phyloP scores from a whole-genome alignment of 2,113 vertebrate species.

The Limanda limanda region DNA sequence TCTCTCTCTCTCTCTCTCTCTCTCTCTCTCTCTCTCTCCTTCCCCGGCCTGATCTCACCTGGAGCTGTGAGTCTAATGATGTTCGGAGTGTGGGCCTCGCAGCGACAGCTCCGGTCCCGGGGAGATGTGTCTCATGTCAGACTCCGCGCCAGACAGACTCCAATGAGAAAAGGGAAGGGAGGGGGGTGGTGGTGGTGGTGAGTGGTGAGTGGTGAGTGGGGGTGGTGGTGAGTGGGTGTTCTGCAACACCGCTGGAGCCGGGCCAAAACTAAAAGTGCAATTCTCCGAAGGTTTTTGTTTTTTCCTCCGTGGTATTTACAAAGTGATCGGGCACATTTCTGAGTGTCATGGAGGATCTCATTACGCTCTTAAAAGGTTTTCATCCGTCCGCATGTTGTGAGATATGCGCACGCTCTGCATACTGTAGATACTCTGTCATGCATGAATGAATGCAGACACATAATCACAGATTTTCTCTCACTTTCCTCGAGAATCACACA shows the following conservation, averaged over 20 bases:
- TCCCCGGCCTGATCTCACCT: conserved; percentile 55
- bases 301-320: conserved; percentile 67
- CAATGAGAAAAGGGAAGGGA: conserved; percentile 37
- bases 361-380: conserved; percentile 75
- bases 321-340: conserved; percentile 62
- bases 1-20: too few relatives aligned
- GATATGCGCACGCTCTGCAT: conserved; percentile 45
- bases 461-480: conserved; percentile 46
- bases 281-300: conserved; percentile 65
- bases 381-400: conserved; percentile 53
- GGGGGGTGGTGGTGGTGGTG: conserved; percentile 20
- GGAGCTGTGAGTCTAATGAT: conserved; percentile 71
- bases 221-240: conserved; percentile 46
- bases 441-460: conserved; percentile 55
- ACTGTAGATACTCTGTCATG: conserved; percentile 34
- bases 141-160: conserved; percentile 74
- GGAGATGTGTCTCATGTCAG: conserved; percentile 73
- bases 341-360: conserved; percentile 69
- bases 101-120: conserved; percentile 66
- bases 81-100: conserved; percentile 67
- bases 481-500: conserved; percentile 35
- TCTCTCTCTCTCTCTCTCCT: too few relatives aligned
- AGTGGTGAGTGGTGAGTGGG: conserved; percentile 11
- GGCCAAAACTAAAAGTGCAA: conserved; percentile 67
- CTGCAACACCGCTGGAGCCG: conserved; percentile 53